Conservation (phyloP, 2,113 vertebrate species). For the Holacanthus passer region DNA sequence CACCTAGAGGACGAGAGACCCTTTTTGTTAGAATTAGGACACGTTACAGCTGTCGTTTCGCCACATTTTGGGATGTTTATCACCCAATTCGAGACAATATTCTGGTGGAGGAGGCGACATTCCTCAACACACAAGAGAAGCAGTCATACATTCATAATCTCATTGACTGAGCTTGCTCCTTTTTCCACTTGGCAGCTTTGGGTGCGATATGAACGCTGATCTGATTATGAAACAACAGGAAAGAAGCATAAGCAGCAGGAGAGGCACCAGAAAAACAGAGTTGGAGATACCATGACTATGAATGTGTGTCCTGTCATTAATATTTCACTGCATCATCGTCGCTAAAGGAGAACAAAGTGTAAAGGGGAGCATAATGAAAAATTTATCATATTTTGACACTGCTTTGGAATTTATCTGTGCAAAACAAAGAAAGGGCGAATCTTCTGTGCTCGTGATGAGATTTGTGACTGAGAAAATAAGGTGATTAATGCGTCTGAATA, state of each 20-base stretch:
- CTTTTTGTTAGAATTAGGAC: conserved; percentile 11
- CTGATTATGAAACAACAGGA: conserved; percentile 79
- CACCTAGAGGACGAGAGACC: conserved; percentile 56
- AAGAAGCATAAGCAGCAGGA: conserved; percentile 68
- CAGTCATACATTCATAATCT: conserved; percentile 78
- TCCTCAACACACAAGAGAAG: conserved; percentile 62
- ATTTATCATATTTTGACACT: conserved; percentile 78
- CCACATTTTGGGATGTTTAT: conserved; percentile 34
- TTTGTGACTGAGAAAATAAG: conserved; percentile 34
- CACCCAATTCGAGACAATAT: conserved; percentile 33
- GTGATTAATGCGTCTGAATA: conserved; percentile 59
- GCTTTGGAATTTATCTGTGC: conserved; percentile 63
- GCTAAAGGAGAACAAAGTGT: conserved; percentile 75
- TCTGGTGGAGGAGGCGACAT: conserved; percentile 40
- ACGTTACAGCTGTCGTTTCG: background rate
- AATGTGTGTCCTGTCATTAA: conserved; percentile 80
- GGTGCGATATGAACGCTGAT: conserved; percentile 77
- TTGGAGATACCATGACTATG: conserved; percentile 53
- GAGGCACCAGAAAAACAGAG: conserved; percentile 58
- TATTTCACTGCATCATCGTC: conserved; percentile 80
- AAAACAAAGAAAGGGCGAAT: conserved; percentile 58
- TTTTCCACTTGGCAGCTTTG: conserved; percentile 77
- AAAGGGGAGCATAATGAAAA: conserved; percentile 79
- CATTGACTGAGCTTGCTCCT: conserved; percentile 71
- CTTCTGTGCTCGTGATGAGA: conserved; percentile 9